Evolutionary conservation across 2,797 vertebrate genomes (phyloP).

Genomic region (Florisuga fusca): DNA sequence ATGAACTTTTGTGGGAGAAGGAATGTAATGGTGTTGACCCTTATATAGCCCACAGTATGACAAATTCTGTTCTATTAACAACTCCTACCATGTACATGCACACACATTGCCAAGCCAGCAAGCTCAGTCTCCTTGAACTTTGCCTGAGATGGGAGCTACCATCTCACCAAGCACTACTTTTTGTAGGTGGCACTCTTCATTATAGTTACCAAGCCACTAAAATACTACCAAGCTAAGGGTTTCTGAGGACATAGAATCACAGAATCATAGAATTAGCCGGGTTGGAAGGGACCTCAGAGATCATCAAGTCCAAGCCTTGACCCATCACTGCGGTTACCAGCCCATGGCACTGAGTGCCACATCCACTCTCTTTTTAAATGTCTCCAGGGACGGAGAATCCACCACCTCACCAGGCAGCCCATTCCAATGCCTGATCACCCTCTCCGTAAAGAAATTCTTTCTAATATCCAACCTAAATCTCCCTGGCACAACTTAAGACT

Average conservation of each 20-base stretch:
- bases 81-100: fast-evolving
- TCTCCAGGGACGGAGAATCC: too few species aligned
- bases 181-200: background rate
- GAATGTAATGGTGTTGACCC: background rate
- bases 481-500: too few species aligned
- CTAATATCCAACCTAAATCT: too few species aligned
- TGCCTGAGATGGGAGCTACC: background rate
- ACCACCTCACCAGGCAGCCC: too few species aligned
- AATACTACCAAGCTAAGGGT: background rate
- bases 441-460: too few species aligned
- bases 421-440: too few species aligned
- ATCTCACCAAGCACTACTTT: background rate
- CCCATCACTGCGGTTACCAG: too few species aligned
- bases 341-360: too few species aligned
- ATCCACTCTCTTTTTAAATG: too few species aligned
- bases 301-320: too few species aligned
- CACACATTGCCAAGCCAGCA: background rate
- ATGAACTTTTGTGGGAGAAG: background rate
- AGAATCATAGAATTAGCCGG: too few species aligned
- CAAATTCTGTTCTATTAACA: background rate
- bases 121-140: background rate
- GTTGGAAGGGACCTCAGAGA: too few species aligned
- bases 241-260: background rate
- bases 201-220: background rate
- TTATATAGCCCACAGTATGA: fast-evolving